These are phyloP conservation scores for Sinohyriopsis cumingii DNA, from an alignment of 2,888 invertebrate species.

Conservation along the genomic window DNA sequence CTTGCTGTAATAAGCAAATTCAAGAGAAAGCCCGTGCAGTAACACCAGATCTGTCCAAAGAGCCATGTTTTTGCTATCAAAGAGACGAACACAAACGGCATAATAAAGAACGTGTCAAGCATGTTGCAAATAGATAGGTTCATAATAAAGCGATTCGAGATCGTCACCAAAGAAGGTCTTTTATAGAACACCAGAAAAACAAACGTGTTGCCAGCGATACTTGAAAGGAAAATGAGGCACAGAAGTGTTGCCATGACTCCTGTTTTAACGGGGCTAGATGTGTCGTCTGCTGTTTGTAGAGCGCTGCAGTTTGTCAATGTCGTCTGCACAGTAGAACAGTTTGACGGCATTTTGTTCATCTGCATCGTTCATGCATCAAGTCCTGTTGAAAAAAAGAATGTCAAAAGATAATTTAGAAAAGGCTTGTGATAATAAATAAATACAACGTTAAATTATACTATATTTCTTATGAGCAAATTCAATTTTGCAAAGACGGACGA, in stretches of 20 bases:
- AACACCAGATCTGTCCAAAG: slow-evolving; percentile 72
- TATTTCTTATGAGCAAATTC: too few relatives aligned
- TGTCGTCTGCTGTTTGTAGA: too few relatives aligned
- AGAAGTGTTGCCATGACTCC: slow-evolving; percentile 44
- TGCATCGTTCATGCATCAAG: too few relatives aligned
- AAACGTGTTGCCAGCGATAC: slow-evolving; percentile 82
- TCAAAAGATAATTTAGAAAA: too few relatives aligned
- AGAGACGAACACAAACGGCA: slow-evolving; percentile 72
- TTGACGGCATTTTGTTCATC: too few relatives aligned
- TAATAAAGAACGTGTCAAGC: slow-evolving; percentile 72
- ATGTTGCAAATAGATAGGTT: slow-evolving; percentile 76
- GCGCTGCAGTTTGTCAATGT: too few relatives aligned
- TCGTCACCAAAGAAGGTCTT: slow-evolving; percentile 82
- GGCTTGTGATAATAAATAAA: too few relatives aligned
- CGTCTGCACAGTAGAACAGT: too few relatives aligned
- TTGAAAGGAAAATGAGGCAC: slow-evolving; percentile 66
- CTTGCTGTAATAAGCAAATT: slow-evolving; percentile 76
- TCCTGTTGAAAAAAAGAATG: too few relatives aligned
- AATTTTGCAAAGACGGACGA: too few relatives aligned
- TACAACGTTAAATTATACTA: too few relatives aligned
- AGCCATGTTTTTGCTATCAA: slow-evolving; percentile 66
- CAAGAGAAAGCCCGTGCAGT: slow-evolving; percentile 78
- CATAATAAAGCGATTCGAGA: slow-evolving; percentile 81
- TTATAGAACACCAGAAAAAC: slow-evolving; percentile 84
- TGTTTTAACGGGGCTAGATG: slow-evolving; percentile 22